Conservation (phyloP, 2,888 invertebrate genomes). For the Abscondita cerata region DNA sequence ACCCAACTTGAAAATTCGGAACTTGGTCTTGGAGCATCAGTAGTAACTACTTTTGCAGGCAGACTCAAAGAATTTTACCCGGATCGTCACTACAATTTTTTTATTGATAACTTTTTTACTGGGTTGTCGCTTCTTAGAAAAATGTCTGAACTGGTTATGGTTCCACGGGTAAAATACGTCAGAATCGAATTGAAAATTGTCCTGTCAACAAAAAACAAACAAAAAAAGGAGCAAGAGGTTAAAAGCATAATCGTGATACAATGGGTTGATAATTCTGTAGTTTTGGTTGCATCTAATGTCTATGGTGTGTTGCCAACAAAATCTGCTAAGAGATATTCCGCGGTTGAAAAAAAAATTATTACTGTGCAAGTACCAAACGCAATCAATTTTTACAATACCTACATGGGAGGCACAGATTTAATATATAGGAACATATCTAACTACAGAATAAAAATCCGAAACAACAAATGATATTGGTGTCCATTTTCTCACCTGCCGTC, state of each 20-base stretch:
- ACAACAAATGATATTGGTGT: background rate
- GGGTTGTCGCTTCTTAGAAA: background rate
- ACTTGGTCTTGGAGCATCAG: too few relatives aligned
- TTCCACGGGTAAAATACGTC: background rate
- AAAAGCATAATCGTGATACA: background rate
- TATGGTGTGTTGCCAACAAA: background rate
- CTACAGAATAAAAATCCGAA: background rate
- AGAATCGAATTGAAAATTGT: slow-evolving; percentile 1
- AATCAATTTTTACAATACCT: background rate
- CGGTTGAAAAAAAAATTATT: background rate
- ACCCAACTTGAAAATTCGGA: background rate
- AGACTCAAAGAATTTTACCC: background rate
- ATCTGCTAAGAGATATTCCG: background rate
- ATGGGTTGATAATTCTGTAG: background rate
- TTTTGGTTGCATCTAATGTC: background rate
- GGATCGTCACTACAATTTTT: background rate
- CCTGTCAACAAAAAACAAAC: too few relatives aligned
- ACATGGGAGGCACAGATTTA: slow-evolving; percentile 1
- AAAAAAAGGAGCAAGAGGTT: background rate
- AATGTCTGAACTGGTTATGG: too few relatives aligned
- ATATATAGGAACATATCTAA: background rate
- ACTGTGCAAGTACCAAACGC: background rate
- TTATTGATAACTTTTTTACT: background rate
- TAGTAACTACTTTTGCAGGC: too few relatives aligned
- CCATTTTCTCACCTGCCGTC: background rate